Percentiles rank a stretch among this genome's conserved stretches.
Conservation (phyloP, 30 jellyfish, hydroid and myxozoan species). For the Aurelia sp. region DNA sequence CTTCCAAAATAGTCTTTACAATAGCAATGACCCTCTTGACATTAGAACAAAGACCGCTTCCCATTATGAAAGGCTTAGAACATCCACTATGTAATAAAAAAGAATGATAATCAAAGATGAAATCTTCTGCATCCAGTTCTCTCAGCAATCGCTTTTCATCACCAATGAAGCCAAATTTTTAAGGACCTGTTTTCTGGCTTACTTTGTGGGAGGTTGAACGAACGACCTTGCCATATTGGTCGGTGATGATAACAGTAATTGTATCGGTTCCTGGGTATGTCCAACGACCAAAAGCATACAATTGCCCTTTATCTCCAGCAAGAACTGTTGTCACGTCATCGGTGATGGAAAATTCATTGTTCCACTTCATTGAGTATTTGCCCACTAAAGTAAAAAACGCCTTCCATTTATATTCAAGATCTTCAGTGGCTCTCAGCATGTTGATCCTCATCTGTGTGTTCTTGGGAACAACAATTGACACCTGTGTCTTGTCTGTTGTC, state of each 20-base stretch:
- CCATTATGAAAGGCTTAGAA: too few relatives aligned
- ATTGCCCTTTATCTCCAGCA: background rate
- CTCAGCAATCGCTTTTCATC: too few relatives aligned
- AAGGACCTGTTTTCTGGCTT: too few relatives aligned
- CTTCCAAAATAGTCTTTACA: too few relatives aligned
- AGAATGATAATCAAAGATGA: too few relatives aligned
- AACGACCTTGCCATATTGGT: background rate
- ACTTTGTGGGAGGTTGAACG: too few relatives aligned
- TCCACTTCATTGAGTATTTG: background rate
- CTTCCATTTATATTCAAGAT: slow-evolving; percentile 12
- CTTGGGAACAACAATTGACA: background rate
- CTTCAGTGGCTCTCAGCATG: background rate
- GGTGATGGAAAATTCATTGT: background rate
- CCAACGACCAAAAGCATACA: slow-evolving; percentile 26
- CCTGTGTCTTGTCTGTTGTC: background rate
- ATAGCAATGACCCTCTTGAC: too few relatives aligned
- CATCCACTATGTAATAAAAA: too few relatives aligned
- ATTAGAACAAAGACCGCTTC: too few relatives aligned
- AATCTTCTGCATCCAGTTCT: too few relatives aligned
- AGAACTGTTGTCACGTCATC: slow-evolving; percentile 20
- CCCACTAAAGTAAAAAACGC: background rate
- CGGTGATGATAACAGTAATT: background rate
- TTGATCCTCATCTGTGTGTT: slow-evolving; percentile 1
- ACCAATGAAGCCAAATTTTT: too few relatives aligned
- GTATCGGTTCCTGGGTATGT: slow-evolving; percentile 19